These are phyloP conservation scores for Reticulitermes lucifugus DNA, from an alignment of 2,888 invertebrate species.

Conservation along the genomic window DNA sequence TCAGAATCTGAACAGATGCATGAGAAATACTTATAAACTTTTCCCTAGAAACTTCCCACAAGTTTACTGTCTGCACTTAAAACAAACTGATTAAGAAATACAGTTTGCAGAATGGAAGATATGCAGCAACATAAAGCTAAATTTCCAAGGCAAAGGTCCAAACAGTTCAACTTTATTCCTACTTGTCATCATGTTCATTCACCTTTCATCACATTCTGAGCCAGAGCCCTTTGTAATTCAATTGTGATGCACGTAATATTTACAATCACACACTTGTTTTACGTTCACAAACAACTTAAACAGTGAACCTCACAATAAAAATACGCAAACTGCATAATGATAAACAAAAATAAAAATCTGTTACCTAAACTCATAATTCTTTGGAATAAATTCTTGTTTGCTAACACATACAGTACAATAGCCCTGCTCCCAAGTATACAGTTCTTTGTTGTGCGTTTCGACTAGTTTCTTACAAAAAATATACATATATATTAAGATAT, in stretches of 20 bases:
- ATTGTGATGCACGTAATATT: neutral
- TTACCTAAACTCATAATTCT: neutral
- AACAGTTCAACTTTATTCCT: neutral
- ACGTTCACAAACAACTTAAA: neutral
- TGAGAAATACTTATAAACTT: neutral
- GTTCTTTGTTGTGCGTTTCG: slow-evolving; percentile 48
- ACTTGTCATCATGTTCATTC: too few relatives aligned
- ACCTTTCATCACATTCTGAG: too few relatives aligned
- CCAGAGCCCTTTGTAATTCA: neutral
- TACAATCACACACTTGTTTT: neutral
- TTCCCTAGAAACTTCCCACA: neutral
- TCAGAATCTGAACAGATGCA: neutral
- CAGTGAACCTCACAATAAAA: neutral
- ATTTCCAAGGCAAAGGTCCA: neutral
- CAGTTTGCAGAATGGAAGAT: neutral
- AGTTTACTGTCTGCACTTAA: neutral
- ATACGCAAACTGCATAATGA: neutral
- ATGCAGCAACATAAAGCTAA: neutral
- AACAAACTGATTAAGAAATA: neutral
- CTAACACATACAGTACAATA: neutral
- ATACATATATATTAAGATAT: slow-evolving; percentile 42
- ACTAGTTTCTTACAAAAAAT: slow-evolving; percentile 52
- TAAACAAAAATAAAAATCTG: neutral
- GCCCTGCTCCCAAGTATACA: slow-evolving; percentile 7
- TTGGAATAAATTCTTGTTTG: slow-evolving; percentile 14